Base-by-base conservation (phyloP, 2,888 invertebrate genomes). In the Nomada goodeniana region DNA sequence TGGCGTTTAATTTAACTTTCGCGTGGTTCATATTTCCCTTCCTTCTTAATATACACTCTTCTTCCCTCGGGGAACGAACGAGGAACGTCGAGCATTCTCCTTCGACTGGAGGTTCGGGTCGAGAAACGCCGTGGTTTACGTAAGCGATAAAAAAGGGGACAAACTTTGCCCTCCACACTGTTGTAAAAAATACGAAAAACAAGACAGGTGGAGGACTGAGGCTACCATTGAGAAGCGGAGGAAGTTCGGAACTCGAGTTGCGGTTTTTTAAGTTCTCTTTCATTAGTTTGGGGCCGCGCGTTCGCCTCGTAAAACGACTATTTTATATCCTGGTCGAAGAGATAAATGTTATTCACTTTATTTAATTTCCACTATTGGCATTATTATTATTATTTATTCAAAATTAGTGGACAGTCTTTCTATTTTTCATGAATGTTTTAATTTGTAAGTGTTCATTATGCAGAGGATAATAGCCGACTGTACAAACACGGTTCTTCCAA, bases 91-190 rank as follows among this genome's bases (percentile, higher is more conserved):
- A 47, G 36, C 5, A 77, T 36, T 55, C 61, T 23, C 23, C 10
- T 13, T 0, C 20, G n/a, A 44, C n/a, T 1, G 15, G n/a, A 44
- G 11, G 20, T 63, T 44, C 11, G 44, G 11, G 7, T n/a, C 57
- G 57, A 13, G 57, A 60, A 18, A 2, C 44, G 50, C 11, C 36
- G 23, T 18, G 26, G 52, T 57, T 44, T 10, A 50, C 29, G 23
- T 15, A 29, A 77, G 23, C 52, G 15, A 64, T 59, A 64, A 59
- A 64, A 36, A 50, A 15, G 79, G 20, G 50, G 57, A 55, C n/a
- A 29, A 67, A 75, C 69, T 64, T 64, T 29, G 63, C 13, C 61
- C 20, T 64, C 42, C n/a, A 29, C 61, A 11, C 63, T 26, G 20
- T 36, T 20, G 57, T 11, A 44, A 64, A 44, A 44, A 15, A 59